A percentile compares a stretch with the other conserved stretches of the same genome.
Conservation (phyloP, 2,888 invertebrate species). For the Pristionchus japonicus region DNA sequence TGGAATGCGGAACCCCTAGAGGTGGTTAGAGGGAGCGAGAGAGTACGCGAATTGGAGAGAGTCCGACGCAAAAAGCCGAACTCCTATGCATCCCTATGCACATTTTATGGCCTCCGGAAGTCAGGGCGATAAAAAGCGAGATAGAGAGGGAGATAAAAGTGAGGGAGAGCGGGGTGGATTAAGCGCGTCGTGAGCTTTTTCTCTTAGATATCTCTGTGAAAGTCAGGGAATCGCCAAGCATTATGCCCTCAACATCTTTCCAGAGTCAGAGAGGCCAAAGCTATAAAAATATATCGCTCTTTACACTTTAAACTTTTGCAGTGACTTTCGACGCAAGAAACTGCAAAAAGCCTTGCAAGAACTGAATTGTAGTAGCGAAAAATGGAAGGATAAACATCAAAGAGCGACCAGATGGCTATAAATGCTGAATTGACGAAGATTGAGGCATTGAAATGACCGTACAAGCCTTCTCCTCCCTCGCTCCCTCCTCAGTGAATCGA, state of each 20-base stretch:
- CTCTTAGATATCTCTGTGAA: neutral
- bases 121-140: conserved; percentile 42
- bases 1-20: conserved; percentile 18
- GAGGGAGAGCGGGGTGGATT: neutral
- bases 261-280: too few species aligned
- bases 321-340: too few species aligned
- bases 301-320: too few species aligned
- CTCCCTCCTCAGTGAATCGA: neutral
- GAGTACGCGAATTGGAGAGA: too few species aligned
- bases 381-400: neutral
- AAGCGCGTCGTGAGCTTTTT: neutral
- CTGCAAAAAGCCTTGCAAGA: too few species aligned
- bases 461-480: neutral
- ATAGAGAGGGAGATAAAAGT: conserved; percentile 2
- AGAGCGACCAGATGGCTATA: neutral
- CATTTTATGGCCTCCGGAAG: conserved; percentile 22
- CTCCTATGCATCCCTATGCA: too few species aligned
- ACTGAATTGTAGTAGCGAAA: too few species aligned
- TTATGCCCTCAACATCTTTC: too few species aligned
- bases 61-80: too few species aligned
- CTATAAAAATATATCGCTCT: too few species aligned
- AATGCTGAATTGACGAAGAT: neutral
- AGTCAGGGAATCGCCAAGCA: neutral
- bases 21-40: too few species aligned
- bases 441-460: neutral